Evolutionary conservation across 1,140 invertebrate genomes (phyloP).

Genomic region (Brachionus manjavacas): DNA sequence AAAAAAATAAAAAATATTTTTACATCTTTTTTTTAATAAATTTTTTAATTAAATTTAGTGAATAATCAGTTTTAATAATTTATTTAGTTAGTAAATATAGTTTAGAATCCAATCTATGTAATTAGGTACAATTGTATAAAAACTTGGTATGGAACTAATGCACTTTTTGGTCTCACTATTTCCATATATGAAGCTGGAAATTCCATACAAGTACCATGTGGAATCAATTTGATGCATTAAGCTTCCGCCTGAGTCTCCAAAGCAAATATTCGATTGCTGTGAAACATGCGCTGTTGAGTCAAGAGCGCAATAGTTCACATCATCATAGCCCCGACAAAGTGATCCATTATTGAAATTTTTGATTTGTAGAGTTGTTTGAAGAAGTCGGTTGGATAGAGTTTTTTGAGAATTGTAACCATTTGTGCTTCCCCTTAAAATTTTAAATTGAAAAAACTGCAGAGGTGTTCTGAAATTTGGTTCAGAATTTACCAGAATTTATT

Average conservation of each 20-base stretch:
- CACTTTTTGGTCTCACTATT: not conserved
- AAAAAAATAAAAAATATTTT: not conserved
- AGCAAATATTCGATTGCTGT: conserved; percentile 13
- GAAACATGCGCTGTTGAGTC: not conserved
- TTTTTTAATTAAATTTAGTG: not conserved
- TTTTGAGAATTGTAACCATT: not conserved
- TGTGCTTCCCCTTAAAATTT: conserved; percentile 9
- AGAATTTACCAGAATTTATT: too few relatives aligned
- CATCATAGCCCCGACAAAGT: not conserved
- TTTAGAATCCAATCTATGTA: not conserved
- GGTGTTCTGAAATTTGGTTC: too few relatives aligned
- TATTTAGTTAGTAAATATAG: not conserved
- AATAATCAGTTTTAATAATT: not conserved
- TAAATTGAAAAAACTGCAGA: not conserved
- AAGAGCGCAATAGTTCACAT: not conserved
- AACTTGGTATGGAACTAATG: not conserved
- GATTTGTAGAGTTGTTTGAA: not conserved
- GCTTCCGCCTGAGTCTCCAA: conserved; percentile 19
- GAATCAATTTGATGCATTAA: not conserved
- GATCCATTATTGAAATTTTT: not conserved
- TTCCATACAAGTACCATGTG: conserved; percentile 18
- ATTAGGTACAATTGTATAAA: conserved; percentile 31
- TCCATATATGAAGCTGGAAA: not conserved
- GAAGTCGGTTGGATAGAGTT: not conserved
- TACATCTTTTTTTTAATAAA: not conserved